Conservation (phyloP, 1,140 invertebrate species). For the Elymnias hypermnestra region DNA sequence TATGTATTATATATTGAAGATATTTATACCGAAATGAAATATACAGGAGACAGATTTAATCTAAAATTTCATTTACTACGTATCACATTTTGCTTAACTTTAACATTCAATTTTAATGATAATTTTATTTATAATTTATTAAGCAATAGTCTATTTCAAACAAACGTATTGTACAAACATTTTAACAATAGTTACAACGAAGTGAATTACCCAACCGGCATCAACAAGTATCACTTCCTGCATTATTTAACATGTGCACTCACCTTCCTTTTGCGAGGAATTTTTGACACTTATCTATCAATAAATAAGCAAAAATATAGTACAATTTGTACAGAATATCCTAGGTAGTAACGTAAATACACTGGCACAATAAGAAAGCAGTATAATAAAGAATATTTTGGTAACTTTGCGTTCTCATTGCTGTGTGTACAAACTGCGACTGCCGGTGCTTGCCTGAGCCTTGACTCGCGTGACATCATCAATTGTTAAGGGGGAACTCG, state of each 20-base stretch:
- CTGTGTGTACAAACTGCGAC: slow-evolving; percentile 46
- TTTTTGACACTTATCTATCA: slow-evolving; percentile 38
- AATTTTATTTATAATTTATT: no score
- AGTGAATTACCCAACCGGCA: slow-evolving; percentile 12
- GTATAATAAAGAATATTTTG: slow-evolving; percentile 26
- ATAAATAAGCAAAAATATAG: slow-evolving; percentile 24
- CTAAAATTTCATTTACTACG: no score
- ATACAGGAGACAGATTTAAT: no score
- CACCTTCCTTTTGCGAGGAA: slow-evolving; percentile 69
- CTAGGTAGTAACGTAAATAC: slow-evolving; percentile 53
- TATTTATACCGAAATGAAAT: no score
- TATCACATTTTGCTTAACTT: no score
- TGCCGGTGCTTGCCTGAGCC: slow-evolving; percentile 30
- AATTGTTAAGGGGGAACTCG: slow-evolving; percentile 43
- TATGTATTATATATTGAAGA: no score
- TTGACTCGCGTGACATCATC: slow-evolving; percentile 47
- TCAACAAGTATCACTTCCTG: neutral
- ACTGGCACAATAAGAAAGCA: slow-evolving; percentile 48
- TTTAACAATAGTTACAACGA: no score
- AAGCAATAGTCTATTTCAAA: neutral
- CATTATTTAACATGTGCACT: slow-evolving; percentile 26
- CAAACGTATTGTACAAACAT: neutral
- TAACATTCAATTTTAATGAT: no score
- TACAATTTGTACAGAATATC: slow-evolving; percentile 13
- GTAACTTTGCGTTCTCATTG: slow-evolving; percentile 57